Conservation (phyloP, 2,797 vertebrate genomes). For the Muraenolepis orangiensis region DNA sequence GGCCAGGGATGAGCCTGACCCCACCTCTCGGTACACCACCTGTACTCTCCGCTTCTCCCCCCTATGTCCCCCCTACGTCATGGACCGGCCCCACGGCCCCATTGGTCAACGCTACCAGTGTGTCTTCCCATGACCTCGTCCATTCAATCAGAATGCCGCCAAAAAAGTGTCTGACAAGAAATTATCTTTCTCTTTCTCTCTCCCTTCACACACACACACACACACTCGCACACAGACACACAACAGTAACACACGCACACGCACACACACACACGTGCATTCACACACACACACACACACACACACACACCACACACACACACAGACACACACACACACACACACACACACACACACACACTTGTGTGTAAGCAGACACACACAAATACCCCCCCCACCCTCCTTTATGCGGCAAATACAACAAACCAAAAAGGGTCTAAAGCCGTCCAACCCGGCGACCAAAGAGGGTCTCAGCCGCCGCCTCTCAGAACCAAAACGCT, state of each 20-base stretch:
- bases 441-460: slow-evolving; percentile 25
- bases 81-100: neutral
- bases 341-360: neutral
- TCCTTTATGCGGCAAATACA: neutral
- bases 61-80: neutral
- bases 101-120: neutral
- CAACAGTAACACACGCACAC: no score
- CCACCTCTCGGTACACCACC: no score
- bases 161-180: neutral
- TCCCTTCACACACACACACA: no score
- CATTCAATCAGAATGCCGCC: neutral
- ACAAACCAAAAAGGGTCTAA: neutral
- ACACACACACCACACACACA: no score
- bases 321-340: neutral
- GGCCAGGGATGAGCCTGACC: neutral
- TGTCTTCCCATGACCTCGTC: neutral
- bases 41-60: no score
- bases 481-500: slow-evolving; percentile 66
- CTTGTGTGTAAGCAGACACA: no score
- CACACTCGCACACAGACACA: no score
- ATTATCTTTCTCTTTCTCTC: neutral
- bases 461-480: slow-evolving; percentile 57
- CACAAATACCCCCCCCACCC: no score
- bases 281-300: neutral
- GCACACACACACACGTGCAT: no score